phyloP scores from a whole-genome alignment of 2,888 invertebrate species.

The Mesochorus sp. region DNA sequence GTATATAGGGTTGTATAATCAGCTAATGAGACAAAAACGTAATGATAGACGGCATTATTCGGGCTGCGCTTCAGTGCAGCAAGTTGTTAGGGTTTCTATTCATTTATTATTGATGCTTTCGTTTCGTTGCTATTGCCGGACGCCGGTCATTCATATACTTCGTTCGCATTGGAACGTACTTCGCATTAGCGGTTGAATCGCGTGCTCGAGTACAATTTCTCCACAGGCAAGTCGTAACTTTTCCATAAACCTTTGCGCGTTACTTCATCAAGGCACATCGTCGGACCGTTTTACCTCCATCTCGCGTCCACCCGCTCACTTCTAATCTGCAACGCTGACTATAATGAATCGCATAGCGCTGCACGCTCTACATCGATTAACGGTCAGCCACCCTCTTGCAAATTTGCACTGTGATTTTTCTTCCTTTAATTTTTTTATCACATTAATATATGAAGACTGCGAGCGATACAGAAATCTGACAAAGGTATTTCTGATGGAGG shows the following conservation, averaged over 20 bases:
- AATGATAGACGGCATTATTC: too few relatives aligned
- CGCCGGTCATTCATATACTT: slow-evolving; percentile 50
- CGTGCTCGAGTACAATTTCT: slow-evolving; percentile 51
- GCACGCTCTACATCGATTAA: slow-evolving; percentile 17
- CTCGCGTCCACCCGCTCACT: slow-evolving; percentile 7
- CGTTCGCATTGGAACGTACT: slow-evolving; percentile 45
- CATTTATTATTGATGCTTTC: slow-evolving; percentile 16
- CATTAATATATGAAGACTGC: too few relatives aligned
- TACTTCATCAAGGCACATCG: slow-evolving; percentile 50
- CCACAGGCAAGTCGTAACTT: slow-evolving; percentile 37
- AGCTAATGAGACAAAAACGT: too few relatives aligned
- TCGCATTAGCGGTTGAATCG: slow-evolving; percentile 50
- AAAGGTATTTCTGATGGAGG: too few relatives aligned
- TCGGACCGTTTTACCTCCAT: slow-evolving; percentile 27
- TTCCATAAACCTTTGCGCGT: slow-evolving; percentile 19
- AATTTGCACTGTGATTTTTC: not conserved
- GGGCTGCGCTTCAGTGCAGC: not conserved
- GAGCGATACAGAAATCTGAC: too few relatives aligned
- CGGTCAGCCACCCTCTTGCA: not conserved
- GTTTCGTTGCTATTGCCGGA: slow-evolving; percentile 21
- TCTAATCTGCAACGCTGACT: slow-evolving; percentile 24
- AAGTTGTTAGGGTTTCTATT: not conserved
- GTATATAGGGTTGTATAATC: too few relatives aligned
- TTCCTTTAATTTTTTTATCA: too few relatives aligned
- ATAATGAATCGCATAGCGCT: slow-evolving; percentile 33